Conservation (phyloP, 2,113 vertebrate species). For the Brachyhypopomus gauderio region DNA sequence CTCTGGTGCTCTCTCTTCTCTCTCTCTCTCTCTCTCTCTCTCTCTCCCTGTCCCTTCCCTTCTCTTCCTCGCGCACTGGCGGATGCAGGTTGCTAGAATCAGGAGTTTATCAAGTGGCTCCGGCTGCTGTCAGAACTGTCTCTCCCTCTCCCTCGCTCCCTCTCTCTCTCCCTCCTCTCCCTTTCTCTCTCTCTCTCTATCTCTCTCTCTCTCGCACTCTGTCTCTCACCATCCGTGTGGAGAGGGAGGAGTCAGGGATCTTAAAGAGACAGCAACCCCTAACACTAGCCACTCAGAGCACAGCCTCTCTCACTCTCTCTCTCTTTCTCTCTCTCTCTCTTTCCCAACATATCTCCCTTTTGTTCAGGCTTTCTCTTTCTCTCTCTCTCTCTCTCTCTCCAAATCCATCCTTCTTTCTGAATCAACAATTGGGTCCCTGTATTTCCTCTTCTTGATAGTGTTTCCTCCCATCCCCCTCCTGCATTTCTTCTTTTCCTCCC, state of each 20-base stretch:
- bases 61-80: conserved; percentile 72
- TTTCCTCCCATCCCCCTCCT: not conserved
- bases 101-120: conserved; percentile 80
- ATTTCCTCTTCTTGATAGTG: not conserved
- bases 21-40: conserved; percentile 50
- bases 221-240: conserved; percentile 61
- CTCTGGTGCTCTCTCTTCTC: conserved; percentile 54
- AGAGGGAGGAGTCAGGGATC: conserved; percentile 63
- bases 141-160: conserved; percentile 52
- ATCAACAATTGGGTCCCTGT: not conserved
- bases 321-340: conserved; percentile 19
- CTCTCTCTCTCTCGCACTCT: conserved; percentile 56
- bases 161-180: conserved; percentile 63
- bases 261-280: conserved; percentile 74
- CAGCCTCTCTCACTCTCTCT: conserved; percentile 20
- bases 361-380: not conserved
- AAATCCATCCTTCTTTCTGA: not conserved
- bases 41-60: conserved; percentile 20
- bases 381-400: conserved; percentile 39
- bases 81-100: conserved; percentile 79
- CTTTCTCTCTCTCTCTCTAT: conserved; percentile 65
- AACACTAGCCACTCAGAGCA: conserved; percentile 42
- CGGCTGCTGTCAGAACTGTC: conserved; percentile 70
- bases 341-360: not conserved
- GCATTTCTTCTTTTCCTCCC: not conserved